Evolutionary conservation across 35 echinoderm and acorn worm species (phyloP).

Genomic region (Amphiura filiformis): DNA sequence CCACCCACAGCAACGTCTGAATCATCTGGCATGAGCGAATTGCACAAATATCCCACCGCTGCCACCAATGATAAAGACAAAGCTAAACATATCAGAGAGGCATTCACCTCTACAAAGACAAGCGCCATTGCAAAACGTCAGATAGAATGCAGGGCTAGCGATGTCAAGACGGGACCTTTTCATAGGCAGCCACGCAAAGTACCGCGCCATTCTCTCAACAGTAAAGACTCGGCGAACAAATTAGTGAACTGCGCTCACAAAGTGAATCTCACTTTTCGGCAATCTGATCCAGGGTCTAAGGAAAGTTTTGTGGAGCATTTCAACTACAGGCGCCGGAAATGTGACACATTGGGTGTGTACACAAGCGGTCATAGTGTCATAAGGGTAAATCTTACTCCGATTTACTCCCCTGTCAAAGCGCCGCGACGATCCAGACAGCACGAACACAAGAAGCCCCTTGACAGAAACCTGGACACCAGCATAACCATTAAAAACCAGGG

Average conservation of each 20-base stretch:
- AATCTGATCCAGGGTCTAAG: not conserved
- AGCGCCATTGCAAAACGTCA: not conserved
- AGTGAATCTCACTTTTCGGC: constrained; percentile 26
- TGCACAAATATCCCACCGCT: no score
- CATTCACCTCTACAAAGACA: not conserved
- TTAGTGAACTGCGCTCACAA: not conserved
- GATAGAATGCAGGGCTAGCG: not conserved
- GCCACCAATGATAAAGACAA: not conserved
- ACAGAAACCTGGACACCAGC: not conserved
- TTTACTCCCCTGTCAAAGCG: not conserved
- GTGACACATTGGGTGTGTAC: not conserved
- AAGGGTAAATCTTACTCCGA: not conserved
- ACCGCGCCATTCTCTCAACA: not conserved
- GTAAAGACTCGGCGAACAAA: not conserved
- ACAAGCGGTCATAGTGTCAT: not conserved
- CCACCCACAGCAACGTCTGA: no score
- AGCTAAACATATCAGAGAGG: not conserved
- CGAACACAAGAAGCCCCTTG: not conserved
- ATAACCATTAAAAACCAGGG: not conserved
- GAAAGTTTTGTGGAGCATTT: constrained; percentile 22
- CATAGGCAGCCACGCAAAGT: not conserved
- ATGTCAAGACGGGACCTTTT: not conserved
- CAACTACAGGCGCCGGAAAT: constrained; percentile 1
- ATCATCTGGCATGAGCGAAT: no score
- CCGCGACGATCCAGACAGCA: not conserved